Evolutionary conservation across 2,888 invertebrate genomes (phyloP).

Genomic region (Drosophila maculinotata): DNA sequence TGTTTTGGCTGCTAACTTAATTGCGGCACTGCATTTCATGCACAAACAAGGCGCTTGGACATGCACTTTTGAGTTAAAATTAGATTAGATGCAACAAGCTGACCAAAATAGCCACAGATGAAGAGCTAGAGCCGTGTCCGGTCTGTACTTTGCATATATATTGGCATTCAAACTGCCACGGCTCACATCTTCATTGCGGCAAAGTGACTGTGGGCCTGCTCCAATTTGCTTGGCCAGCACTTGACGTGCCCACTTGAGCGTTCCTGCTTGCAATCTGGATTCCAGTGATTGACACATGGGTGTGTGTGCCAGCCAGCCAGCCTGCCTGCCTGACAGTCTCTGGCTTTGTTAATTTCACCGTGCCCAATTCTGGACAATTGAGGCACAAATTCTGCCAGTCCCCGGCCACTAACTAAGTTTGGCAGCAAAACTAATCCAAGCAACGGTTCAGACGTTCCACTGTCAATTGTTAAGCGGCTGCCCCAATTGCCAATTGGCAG

Average conservation of each 20-base stretch:
- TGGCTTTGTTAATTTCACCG: constrained; percentile 39
- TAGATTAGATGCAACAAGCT: constrained; percentile 66
- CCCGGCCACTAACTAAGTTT: constrained; percentile 42
- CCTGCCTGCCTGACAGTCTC: constrained; percentile 6
- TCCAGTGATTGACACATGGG: constrained; percentile 52
- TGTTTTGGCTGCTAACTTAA: constrained; percentile 67
- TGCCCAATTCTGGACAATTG: constrained; percentile 59
- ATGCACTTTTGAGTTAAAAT: constrained; percentile 74
- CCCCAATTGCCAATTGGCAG: constrained; percentile 47
- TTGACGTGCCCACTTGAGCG: constrained; percentile 33
- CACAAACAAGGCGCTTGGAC: constrained; percentile 52
- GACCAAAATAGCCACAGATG: constrained; percentile 5
- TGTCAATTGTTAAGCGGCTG: constrained; percentile 51
- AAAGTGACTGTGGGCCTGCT: no score
- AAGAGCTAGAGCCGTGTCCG: constrained; percentile 29
- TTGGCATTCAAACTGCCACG: no score
- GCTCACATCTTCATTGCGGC: constrained; percentile 47
- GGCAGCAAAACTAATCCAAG: constrained; percentile 52
- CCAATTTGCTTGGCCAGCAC: constrained; percentile 38
- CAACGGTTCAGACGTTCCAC: constrained; percentile 60
- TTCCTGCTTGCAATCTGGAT: constrained; percentile 19
- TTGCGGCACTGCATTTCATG: constrained; percentile 55
- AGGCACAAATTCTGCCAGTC: constrained; percentile 51
- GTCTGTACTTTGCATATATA: constrained; percentile 27
- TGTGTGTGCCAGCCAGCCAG: constrained; percentile 7